Conservation (phyloP, 2,888 invertebrate genomes). For the Automeris io region DNA sequence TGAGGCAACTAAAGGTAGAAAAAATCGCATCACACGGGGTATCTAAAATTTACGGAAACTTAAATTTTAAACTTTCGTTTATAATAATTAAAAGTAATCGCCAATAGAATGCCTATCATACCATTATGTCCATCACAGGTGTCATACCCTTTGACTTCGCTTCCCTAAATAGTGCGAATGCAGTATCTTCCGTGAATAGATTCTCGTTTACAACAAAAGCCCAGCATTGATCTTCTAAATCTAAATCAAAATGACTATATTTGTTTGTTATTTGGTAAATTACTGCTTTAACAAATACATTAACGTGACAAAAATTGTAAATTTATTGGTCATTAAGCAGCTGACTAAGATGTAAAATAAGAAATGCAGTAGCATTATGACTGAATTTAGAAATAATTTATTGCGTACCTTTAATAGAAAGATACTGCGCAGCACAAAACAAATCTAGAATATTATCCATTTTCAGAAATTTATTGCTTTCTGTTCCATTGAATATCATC, state of each 20-base stretch:
- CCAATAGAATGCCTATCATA: slow-evolving; percentile 13
- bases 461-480: slow-evolving; percentile 79
- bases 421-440: slow-evolving; percentile 83
- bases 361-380: too few species aligned
- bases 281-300: too few species aligned
- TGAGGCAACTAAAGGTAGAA: slow-evolving; percentile 85
- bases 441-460: slow-evolving; percentile 84
- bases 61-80: neutral
- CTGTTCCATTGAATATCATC: slow-evolving; percentile 83
- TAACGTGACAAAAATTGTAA: too few species aligned
- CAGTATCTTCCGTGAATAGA: slow-evolving; percentile 85
- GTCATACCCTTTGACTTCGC: slow-evolving; percentile 74
- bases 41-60: slow-evolving; percentile 40
- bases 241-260: slow-evolving; percentile 47
- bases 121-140: slow-evolving; percentile 83
- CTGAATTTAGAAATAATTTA: too few species aligned
- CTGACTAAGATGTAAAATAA: too few species aligned
- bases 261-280: slow-evolving; percentile 1
- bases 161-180: slow-evolving; percentile 81
- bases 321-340: too few species aligned
- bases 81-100: neutral
- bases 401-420: slow-evolving; percentile 80
- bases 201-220: slow-evolving; percentile 83
- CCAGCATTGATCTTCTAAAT: slow-evolving; percentile 87
- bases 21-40: slow-evolving; percentile 84